These are phyloP conservation scores for Urophycis tenuis DNA, from an alignment of 2,797 vertebrate genomes.

Conservation along the genomic window DNA sequence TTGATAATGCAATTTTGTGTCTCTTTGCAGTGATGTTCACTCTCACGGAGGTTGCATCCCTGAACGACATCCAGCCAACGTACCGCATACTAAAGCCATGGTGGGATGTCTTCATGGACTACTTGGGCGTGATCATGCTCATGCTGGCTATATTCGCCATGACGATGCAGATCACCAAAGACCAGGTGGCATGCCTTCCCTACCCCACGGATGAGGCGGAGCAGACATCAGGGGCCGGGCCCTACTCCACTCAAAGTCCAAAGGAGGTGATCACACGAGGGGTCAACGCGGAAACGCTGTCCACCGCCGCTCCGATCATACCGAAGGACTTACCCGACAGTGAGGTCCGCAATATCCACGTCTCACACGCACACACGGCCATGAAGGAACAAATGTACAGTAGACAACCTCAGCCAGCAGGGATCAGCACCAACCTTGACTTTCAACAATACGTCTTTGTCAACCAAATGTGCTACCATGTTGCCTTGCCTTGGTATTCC, in stretches of 20 bases:
- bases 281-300: constrained; percentile 17
- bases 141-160: constrained; percentile 99
- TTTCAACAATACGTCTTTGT: constrained; percentile 98
- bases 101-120: constrained; percentile 99
- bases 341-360: constrained; percentile 40
- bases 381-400: constrained; percentile 21
- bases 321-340: constrained; percentile 54
- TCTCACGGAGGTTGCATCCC: constrained; percentile 95
- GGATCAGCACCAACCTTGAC: constrained; percentile 88
- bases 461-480: constrained; percentile 98
- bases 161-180: constrained; percentile 99
- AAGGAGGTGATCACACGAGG: constrained; percentile 53
- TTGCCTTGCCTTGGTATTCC: constrained; percentile 96
- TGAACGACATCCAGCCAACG: constrained; percentile 97
- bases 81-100: constrained; percentile 99
- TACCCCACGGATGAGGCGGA: constrained; percentile 71
- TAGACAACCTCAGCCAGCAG: constrained; percentile 72
- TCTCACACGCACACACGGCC: constrained; percentile 34
- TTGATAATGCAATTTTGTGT: constrained; percentile 32
- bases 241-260: constrained; percentile 44
- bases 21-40: constrained; percentile 92
- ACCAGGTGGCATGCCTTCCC: constrained; percentile 96
- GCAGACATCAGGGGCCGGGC: constrained; percentile 35
- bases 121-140: constrained; percentile 95
- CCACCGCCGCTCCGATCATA: constrained; percentile 20